Evolutionary conservation across 2,888 invertebrate species (phyloP).

Genomic region (Epinotia nisella): DNA sequence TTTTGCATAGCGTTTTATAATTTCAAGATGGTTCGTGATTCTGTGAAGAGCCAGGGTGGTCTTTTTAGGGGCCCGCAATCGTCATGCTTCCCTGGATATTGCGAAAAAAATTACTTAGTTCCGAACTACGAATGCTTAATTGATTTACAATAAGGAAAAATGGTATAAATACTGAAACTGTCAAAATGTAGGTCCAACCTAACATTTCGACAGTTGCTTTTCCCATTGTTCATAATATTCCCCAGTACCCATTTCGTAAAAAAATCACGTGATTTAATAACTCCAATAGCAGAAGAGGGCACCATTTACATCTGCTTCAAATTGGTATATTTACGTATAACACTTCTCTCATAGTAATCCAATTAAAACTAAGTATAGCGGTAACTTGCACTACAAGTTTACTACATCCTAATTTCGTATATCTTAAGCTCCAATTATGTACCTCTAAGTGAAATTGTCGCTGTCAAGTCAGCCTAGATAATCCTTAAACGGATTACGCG

Average conservation of each 20-base stretch:
- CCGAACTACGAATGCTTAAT: neutral
- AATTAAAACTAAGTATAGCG: neutral
- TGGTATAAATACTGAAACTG: neutral
- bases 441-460: conserved; percentile 40
- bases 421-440: conserved; percentile 27
- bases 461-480: conserved; percentile 35
- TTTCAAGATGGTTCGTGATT: conserved; percentile 9
- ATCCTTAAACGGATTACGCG: conserved; percentile 49
- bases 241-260: neutral
- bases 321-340: no score
- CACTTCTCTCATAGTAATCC: no score
- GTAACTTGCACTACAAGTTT: neutral
- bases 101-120: neutral
- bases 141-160: neutral
- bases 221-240: no score
- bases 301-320: no score
- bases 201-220: neutral
- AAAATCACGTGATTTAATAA: neutral
- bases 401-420: conserved; percentile 8
- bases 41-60: conserved; percentile 25
- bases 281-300: neutral
- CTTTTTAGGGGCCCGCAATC: conserved; percentile 1
- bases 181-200: neutral
- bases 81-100: neutral
- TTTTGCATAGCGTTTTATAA: conserved; percentile 26